phyloP scores from a whole-genome alignment of 2,888 invertebrate species.

The Keiferia lycopersicella region DNA sequence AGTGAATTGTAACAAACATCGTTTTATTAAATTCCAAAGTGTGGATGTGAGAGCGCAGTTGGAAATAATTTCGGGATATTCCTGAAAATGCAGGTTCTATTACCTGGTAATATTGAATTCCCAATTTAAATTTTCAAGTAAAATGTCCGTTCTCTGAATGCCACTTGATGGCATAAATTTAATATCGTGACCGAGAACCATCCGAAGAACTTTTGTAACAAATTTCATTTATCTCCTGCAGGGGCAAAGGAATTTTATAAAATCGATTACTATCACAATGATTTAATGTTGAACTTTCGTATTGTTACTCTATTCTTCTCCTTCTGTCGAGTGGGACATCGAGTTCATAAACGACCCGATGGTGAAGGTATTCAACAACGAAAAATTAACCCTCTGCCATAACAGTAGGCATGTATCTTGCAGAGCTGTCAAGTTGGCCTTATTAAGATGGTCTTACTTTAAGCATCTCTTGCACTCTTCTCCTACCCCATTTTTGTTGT shows the following conservation, averaged over 20 bases:
- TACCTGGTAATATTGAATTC: constrained; percentile 54
- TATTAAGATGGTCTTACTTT: too few species aligned
- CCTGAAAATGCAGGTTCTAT: constrained; percentile 31
- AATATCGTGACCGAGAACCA: constrained; percentile 72
- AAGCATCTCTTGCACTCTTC: background rate
- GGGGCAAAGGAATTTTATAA: constrained; percentile 69
- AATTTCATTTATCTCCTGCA: constrained; percentile 75
- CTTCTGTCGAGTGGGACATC: too few species aligned
- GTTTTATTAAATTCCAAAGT: background rate
- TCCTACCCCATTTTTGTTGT: background rate
- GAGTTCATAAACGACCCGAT: too few species aligned
- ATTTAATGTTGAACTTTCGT: constrained; percentile 59
- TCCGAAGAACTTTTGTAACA: constrained; percentile 76
- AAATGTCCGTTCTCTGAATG: constrained; percentile 70
- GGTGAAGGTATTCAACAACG: too few species aligned
- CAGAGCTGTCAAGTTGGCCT: too few species aligned
- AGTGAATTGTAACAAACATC: constrained; percentile 1
- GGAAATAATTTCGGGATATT: constrained; percentile 35
- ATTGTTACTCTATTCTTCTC: background rate
- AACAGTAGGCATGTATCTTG: too few species aligned
- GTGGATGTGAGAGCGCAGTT: background rate
- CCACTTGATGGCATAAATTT: constrained; percentile 77
- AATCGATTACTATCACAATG: constrained; percentile 71
- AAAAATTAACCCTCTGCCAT: too few species aligned
- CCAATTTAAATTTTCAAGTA: constrained; percentile 66